A percentile compares a stretch with the other conserved stretches of the same genome.
Conservation (phyloP, 1,140 invertebrate species). For the Chlorops oryzae region DNA sequence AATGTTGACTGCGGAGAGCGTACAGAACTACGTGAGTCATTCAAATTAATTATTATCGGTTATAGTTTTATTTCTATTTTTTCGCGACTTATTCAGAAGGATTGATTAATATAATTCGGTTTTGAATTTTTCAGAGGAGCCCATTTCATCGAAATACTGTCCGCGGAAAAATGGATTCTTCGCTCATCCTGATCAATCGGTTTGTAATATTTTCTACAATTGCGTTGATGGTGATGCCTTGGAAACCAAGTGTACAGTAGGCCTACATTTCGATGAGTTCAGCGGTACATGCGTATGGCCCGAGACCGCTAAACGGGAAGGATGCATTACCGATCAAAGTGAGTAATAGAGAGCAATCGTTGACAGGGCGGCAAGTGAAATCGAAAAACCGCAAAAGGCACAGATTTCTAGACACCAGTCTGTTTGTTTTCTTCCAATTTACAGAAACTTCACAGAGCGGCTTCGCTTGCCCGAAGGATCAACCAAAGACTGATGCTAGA, state of each 20-base stretch:
- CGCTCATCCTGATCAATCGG: slow-evolving; percentile 70
- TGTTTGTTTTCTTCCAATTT: no score
- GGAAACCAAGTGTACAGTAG: slow-evolving; percentile 75
- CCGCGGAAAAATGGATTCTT: slow-evolving; percentile 83
- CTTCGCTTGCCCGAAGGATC: slow-evolving; percentile 73
- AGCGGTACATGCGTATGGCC: slow-evolving; percentile 80
- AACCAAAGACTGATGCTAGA: slow-evolving; percentile 56
- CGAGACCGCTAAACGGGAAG: slow-evolving; percentile 67
- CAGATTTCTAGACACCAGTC: no score
- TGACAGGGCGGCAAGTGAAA: not conserved
- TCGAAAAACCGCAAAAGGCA: no score
- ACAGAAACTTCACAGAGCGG: slow-evolving; percentile 56
- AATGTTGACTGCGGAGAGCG: slow-evolving; percentile 83
- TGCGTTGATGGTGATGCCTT: slow-evolving; percentile 78
- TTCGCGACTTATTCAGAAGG: no score
- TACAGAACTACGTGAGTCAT: slow-evolving; percentile 75
- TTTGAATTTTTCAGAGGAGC: slow-evolving; percentile 57
- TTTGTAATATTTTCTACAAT: slow-evolving; percentile 83
- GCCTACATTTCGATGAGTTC: slow-evolving; percentile 82
- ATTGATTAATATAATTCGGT: not conserved
- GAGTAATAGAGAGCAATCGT: slow-evolving; percentile 24
- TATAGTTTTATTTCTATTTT: no score
- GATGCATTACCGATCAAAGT: slow-evolving; percentile 57
- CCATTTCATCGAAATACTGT: slow-evolving; percentile 65
- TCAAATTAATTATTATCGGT: not conserved